Evolutionary conservation across 2,888 invertebrate genomes (phyloP).

Genomic region (Sicus ferrugineus): DNA sequence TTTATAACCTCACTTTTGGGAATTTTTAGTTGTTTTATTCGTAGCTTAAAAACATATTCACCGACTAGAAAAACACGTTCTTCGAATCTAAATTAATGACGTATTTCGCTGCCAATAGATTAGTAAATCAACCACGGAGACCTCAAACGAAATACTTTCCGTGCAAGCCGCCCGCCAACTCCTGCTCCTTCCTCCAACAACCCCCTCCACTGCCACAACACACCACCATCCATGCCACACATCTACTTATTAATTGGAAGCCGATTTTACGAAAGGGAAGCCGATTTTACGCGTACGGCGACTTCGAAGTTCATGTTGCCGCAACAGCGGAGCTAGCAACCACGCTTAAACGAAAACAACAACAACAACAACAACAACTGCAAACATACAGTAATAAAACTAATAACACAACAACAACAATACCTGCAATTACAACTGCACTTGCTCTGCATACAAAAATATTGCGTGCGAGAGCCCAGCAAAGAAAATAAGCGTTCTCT

Average conservation of each 20-base stretch:
- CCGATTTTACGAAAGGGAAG: too few relatives aligned
- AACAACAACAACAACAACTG: not conserved
- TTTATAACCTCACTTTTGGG: too few relatives aligned
- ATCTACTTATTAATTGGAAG: too few relatives aligned
- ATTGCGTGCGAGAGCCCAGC: not conserved
- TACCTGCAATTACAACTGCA: conserved; percentile 10
- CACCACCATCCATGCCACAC: not conserved
- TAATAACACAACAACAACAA: not conserved
- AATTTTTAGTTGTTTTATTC: too few relatives aligned
- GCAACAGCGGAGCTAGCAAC: not conserved
- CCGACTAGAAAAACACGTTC: too few relatives aligned
- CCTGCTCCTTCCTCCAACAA: not conserved
- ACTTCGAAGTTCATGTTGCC: too few relatives aligned
- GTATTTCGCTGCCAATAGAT: not conserved
- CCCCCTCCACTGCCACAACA: not conserved
- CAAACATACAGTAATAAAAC: not conserved
- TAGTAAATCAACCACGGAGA: conserved; percentile 20
- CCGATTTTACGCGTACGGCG: too few relatives aligned
- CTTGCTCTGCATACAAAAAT: conserved; percentile 23
- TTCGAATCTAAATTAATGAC: too few relatives aligned
- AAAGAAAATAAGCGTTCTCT: not conserved
- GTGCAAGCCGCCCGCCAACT: not conserved
- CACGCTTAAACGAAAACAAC: not conserved
- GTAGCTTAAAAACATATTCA: too few relatives aligned
- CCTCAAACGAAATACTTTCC: not conserved